Evolutionary conservation across 2,888 invertebrate species (phyloP).

Genomic region (Tenthredo mesomela): DNA sequence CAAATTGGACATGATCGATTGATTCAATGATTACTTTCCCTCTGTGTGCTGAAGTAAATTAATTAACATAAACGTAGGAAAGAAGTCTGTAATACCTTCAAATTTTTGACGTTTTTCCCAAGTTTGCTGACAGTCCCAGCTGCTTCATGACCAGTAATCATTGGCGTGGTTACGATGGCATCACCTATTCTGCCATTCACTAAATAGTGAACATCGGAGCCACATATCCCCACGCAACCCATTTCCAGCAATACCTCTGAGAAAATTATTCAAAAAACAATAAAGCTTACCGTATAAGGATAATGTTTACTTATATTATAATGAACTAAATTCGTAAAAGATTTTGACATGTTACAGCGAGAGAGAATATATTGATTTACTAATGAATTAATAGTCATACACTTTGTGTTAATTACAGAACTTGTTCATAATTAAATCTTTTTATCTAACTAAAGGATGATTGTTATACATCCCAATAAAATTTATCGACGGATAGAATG

Average conservation of each 20-base stretch:
- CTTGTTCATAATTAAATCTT: no score
- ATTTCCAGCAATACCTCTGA: slow-evolving; percentile 93
- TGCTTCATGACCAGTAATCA: slow-evolving; percentile 98
- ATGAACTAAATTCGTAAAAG: not conserved
- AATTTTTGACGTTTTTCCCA: slow-evolving; percentile 84
- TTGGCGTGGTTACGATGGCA: slow-evolving; percentile 91
- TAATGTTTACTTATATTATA: not conserved
- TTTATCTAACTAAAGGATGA: not conserved
- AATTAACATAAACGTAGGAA: not conserved
- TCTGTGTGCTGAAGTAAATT: not conserved
- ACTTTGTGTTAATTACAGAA: not conserved
- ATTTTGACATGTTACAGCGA: not conserved
- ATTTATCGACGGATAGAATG: not conserved
- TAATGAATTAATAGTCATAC: not conserved
- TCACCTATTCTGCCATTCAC: slow-evolving; percentile 91
- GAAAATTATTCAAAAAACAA: slow-evolving; percentile 57
- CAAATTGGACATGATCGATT: not conserved
- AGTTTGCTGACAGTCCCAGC: slow-evolving; percentile 89
- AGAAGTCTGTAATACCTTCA: slow-evolving; percentile 78
- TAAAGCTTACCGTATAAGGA: not conserved
- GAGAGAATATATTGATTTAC: not conserved
- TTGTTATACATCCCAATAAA: not conserved
- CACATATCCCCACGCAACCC: slow-evolving; percentile 98
- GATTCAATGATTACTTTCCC: not conserved
- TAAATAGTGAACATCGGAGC: slow-evolving; percentile 97